Evolutionary conservation across 1,140 invertebrate genomes (phyloP).

Genomic region (Diorhabda elongata): DNA sequence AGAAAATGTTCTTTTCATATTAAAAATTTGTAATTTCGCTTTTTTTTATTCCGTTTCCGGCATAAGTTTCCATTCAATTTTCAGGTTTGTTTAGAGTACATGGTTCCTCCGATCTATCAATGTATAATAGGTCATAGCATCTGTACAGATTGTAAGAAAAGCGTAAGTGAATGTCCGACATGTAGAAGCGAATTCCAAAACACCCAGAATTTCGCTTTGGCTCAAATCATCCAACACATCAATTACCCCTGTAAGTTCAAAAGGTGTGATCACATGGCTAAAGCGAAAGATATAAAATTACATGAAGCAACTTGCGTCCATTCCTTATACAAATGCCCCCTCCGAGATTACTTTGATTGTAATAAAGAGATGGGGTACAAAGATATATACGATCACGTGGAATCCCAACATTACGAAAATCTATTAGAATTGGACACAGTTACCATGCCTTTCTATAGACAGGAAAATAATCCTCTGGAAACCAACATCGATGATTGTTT

Average conservation of each 20-base stretch:
- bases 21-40: no score
- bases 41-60: no score
- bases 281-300: slow-evolving; percentile 21
- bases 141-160: slow-evolving; percentile 64
- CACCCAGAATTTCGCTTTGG: slow-evolving; percentile 70
- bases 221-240: slow-evolving; percentile 50
- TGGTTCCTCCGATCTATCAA: slow-evolving; percentile 68
- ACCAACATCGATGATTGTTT: background rate
- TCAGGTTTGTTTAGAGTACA: slow-evolving; percentile 64
- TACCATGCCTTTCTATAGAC: slow-evolving; percentile 20
- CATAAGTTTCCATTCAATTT: background rate
- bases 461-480: slow-evolving; percentile 2
- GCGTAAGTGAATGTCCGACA: slow-evolving; percentile 65
- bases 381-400: slow-evolving; percentile 23
- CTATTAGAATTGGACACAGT: slow-evolving; percentile 24
- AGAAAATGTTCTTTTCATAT: no score
- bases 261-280: slow-evolving; percentile 18
- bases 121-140: slow-evolving; percentile 76
- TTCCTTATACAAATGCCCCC: slow-evolving; percentile 23
- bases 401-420: slow-evolving; percentile 23
- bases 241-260: slow-evolving; percentile 28
- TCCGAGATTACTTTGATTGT: slow-evolving; percentile 22
- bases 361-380: slow-evolving; percentile 2
- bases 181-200: slow-evolving; percentile 66
- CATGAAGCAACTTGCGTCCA: slow-evolving; percentile 27